Conservation (phyloP, 2,113 vertebrate species). For the Cathartes aura region DNA sequence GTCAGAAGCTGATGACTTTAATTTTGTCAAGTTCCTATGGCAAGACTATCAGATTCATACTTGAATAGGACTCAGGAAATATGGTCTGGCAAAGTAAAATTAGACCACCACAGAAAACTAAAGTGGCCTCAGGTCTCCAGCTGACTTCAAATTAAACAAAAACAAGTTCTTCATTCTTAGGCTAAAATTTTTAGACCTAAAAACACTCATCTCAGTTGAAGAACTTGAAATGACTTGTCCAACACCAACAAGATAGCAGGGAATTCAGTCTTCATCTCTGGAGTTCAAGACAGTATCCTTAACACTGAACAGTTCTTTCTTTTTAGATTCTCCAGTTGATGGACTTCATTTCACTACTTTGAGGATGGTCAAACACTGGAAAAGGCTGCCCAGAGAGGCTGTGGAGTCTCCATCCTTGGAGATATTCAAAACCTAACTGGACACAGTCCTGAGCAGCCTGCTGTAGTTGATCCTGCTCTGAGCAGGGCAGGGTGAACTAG, state of each 20-base stretch:
- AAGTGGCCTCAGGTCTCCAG: not conserved
- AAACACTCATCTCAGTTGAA: not conserved
- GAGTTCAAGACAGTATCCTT: not conserved
- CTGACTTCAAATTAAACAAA: not conserved
- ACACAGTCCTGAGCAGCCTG: not conserved
- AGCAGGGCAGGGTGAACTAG: not conserved
- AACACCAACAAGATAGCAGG: not conserved
- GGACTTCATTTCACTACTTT: not conserved
- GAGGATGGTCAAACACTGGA: not conserved
- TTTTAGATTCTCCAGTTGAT: not conserved
- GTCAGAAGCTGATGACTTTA: not conserved
- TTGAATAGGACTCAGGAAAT: not conserved
- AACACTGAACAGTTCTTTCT: not conserved
- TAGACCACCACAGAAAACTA: not conserved
- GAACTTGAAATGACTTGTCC: not conserved
- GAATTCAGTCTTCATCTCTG: not conserved
- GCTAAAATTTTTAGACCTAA: not conserved
- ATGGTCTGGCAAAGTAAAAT: not conserved
- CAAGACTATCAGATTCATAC: not conserved
- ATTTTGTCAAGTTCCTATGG: not conserved
- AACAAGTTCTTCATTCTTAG: not conserved
- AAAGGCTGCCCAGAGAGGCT: not conserved
- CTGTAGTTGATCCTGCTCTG: not conserved
- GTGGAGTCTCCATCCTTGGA: not conserved
- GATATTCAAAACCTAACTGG: not conserved